phyloP scores from a whole-genome alignment of 1,140 invertebrate species.

The Caenorhabditis inopinata region DNA sequence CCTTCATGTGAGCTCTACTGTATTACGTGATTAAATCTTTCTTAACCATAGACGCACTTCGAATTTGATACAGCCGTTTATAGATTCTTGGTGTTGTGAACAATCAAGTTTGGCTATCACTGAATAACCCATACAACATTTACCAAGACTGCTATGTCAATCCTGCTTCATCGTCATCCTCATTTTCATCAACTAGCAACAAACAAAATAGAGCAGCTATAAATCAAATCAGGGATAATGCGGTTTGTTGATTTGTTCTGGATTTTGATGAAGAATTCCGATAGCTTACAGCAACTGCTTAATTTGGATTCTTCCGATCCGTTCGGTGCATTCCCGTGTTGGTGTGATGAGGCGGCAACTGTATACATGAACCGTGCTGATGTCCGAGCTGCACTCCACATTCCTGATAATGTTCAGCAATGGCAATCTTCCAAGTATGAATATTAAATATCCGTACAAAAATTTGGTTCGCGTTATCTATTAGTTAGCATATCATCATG shows the following conservation, averaged over 20 bases:
- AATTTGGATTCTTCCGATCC: slow-evolving; percentile 44
- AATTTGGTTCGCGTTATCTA: no score
- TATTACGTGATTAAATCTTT: no score
- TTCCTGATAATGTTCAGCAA: slow-evolving; percentile 25
- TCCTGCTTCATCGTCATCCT: neutral
- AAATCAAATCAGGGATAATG: neutral
- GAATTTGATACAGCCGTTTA: no score
- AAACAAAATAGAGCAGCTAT: slow-evolving; percentile 1
- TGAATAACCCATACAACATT: slow-evolving; percentile 43
- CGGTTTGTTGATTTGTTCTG: neutral
- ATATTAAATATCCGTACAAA: neutral
- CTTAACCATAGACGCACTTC: no score
- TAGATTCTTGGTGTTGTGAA: slow-evolving; percentile 38
- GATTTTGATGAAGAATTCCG: neutral
- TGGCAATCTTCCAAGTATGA: slow-evolving; percentile 44
- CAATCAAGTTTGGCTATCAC: slow-evolving; percentile 36
- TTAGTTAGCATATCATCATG: no score
- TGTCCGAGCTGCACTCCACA: slow-evolving; percentile 44
- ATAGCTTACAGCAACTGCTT: slow-evolving; percentile 17
- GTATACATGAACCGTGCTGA: slow-evolving; percentile 46
- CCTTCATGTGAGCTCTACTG: no score
- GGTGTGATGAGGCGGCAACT: slow-evolving; percentile 34
- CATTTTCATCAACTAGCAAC: neutral
- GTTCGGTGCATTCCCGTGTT: slow-evolving; percentile 48
- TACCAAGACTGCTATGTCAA: slow-evolving; percentile 42